These are phyloP conservation scores for Antrozous pallidus DNA, from an alignment of 2,797 vertebrate genomes.

Conservation along the genomic window DNA sequence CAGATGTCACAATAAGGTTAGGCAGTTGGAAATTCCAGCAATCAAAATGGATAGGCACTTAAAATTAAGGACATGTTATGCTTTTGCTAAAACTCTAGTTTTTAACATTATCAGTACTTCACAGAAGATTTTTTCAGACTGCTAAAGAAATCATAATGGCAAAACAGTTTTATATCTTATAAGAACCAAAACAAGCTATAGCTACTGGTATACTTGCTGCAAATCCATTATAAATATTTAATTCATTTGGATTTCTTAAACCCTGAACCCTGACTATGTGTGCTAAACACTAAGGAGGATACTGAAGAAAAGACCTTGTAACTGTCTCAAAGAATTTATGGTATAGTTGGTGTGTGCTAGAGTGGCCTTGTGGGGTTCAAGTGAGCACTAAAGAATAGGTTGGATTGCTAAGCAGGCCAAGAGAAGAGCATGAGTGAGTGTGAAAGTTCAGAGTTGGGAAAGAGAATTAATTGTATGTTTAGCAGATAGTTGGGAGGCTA, in stretches of 20 bases:
- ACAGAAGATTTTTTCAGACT: not conserved
- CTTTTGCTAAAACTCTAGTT: slow-evolving; percentile 15
- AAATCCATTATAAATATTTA: not conserved
- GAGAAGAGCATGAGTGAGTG: not conserved
- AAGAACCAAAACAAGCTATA: slow-evolving; percentile 36
- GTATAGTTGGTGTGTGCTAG: not conserved
- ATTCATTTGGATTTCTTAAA: slow-evolving; percentile 15
- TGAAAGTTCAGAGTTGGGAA: not conserved
- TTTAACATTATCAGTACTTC: slow-evolving; percentile 35
- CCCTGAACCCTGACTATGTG: not conserved
- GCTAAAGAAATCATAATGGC: slow-evolving; percentile 35
- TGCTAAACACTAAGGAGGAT: not conserved
- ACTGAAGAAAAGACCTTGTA: slow-evolving; percentile 40
- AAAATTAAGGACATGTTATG: slow-evolving; percentile 53
- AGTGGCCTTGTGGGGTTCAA: not conserved
- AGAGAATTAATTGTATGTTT: not conserved
- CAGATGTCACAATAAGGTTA: slow-evolving; percentile 56
- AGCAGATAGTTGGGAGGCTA: not conserved
- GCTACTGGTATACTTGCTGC: not conserved
- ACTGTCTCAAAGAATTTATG: not conserved
- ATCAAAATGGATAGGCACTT: slow-evolving; percentile 48
- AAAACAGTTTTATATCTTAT: not conserved
- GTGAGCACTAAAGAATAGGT: not conserved
- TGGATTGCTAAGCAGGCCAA: slow-evolving; percentile 16
- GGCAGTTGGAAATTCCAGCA: slow-evolving; percentile 55